phyloP scores from a whole-genome alignment of 2,797 vertebrate genomes.

The Cyclura pinguis region DNA sequence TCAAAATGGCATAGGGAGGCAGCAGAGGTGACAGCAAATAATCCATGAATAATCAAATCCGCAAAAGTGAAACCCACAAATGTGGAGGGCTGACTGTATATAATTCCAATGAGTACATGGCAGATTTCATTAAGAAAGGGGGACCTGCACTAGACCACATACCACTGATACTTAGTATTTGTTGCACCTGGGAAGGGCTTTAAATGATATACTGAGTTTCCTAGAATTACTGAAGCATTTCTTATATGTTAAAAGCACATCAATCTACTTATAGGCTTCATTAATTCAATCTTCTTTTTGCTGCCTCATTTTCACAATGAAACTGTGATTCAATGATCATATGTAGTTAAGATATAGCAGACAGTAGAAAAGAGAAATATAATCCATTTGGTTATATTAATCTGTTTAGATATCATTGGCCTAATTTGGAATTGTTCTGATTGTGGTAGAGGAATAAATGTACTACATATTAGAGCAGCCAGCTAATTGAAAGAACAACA shows the following conservation, averaged over 20 bases:
- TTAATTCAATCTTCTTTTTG: not conserved
- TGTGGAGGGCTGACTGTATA: no score
- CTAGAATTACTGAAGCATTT: not conserved
- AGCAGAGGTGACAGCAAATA: no score
- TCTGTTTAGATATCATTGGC: not conserved
- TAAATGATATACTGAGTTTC: not conserved
- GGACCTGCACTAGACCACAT: no score
- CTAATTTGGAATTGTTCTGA: conserved; percentile 9
- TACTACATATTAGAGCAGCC: not conserved
- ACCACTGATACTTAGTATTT: not conserved
- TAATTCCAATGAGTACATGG: not conserved
- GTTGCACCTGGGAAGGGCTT: not conserved
- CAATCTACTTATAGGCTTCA: not conserved
- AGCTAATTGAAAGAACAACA: conserved; percentile 8
- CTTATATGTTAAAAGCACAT: not conserved
- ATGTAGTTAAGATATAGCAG: not conserved
- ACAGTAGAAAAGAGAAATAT: not conserved
- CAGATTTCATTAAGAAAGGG: not conserved
- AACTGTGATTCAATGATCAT: not conserved
- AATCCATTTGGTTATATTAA: not conserved
- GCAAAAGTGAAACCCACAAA: no score
- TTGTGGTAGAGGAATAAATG: not conserved
- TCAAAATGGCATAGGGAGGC: no score
- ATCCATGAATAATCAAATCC: no score
- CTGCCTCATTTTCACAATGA: not conserved